These are phyloP conservation scores for Orussus abietinus DNA, from an alignment of 1,140 invertebrate genomes.

Conservation along the genomic window DNA sequence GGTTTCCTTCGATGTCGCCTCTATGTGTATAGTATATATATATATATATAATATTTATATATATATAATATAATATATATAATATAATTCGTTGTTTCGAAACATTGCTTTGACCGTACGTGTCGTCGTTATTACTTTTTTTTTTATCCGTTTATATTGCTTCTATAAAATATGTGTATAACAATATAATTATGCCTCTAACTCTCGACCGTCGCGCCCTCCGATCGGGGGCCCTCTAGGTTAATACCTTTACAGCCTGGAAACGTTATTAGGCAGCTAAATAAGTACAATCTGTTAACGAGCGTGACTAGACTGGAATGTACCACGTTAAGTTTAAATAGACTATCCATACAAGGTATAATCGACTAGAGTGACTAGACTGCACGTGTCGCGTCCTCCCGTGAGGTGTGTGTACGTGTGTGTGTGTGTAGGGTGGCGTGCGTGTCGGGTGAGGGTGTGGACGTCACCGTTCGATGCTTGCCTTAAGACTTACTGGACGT, in stretches of 20 bases:
- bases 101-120: constrained; percentile 53
- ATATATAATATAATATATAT: constrained; percentile 8
- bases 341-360: constrained; percentile 29
- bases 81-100: constrained; percentile 54
- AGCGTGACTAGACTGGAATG: constrained; percentile 32
- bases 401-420: too few species aligned
- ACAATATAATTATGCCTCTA: constrained; percentile 37
- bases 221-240: too few species aligned
- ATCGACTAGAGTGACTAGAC: constrained; percentile 52
- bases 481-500: constrained; percentile 55
- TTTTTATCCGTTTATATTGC: constrained; percentile 33
- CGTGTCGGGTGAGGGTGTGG: too few species aligned
- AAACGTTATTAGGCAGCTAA: too few species aligned
- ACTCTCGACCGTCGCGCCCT: constrained; percentile 16
- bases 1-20: too few species aligned
- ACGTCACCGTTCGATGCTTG: constrained; percentile 45
- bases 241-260: too few species aligned
- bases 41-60: constrained; percentile 1
- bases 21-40: constrained; percentile 6
- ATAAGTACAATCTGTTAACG: constrained; percentile 12
- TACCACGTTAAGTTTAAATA: constrained; percentile 21
- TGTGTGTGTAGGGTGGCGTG: too few species aligned
- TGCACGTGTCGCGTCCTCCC: too few species aligned
- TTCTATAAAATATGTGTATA: constrained; percentile 46
- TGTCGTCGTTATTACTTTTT: constrained; percentile 31